Conservation (phyloP, 2,113 vertebrate genomes). For the Caloenas nicobarica region DNA sequence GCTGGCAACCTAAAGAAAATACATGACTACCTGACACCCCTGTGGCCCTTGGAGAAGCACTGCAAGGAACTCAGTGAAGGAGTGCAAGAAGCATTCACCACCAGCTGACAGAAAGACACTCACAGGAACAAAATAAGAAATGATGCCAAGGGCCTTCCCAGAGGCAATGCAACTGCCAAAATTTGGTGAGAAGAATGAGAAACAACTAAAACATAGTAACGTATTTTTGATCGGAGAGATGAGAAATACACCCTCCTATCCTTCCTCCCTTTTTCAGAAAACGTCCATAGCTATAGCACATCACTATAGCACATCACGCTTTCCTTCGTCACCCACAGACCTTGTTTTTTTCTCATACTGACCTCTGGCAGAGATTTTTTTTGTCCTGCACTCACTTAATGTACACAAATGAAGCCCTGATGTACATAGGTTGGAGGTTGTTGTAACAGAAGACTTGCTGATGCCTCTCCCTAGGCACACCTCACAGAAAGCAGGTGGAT, state of each 20-base stretch:
- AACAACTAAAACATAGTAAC: not conserved
- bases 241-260: not conserved
- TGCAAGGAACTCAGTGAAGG: not conserved
- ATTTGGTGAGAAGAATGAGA: not conserved
- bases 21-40: fast-evolving
- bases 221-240: not conserved
- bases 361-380: not conserved
- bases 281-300: not conserved
- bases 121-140: not conserved
- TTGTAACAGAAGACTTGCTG: not conserved
- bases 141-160: not conserved
- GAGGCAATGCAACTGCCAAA: not conserved
- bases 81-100: not conserved
- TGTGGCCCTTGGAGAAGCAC: not conserved
- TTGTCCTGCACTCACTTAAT: not conserved
- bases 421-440: not conserved
- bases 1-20: not conserved
- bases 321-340: not conserved
- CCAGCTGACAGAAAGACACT: slow-evolving; percentile 11
- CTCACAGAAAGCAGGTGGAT: not conserved
- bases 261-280: not conserved
- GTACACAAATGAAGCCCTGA: not conserved
- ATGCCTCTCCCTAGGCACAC: not conserved
- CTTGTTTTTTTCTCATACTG: not conserved
- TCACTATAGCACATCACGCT: not conserved